A percentile compares a stretch with the other conserved stretches of the same genome.
These are phyloP conservation scores for Drosophila subpulchrella DNA, from an alignment of 1,140 invertebrate genomes.

Conservation along the genomic window DNA sequence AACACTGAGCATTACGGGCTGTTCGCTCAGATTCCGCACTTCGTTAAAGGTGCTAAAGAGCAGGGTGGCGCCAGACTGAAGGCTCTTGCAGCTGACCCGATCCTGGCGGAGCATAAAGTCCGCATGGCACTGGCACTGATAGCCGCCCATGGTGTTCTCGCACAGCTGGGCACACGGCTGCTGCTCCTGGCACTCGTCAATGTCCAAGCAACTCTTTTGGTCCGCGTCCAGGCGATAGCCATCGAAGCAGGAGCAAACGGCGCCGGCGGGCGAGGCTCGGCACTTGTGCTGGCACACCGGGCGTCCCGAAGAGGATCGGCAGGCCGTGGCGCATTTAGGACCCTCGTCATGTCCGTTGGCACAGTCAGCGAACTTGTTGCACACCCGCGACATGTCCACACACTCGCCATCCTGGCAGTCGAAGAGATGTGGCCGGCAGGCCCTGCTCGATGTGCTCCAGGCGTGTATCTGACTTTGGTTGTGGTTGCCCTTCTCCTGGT, in stretches of 20 bases:
- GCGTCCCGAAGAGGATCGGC: conserved; percentile 20
- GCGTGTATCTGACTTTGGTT: conserved; percentile 11
- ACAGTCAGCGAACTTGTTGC: conserved; percentile 89
- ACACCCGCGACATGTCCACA: conserved; percentile 86
- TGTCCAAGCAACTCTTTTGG: conserved; percentile 86
- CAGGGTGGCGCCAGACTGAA: conserved; percentile 85
- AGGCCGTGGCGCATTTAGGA: conserved; percentile 61
- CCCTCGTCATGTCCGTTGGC: conserved; percentile 74
- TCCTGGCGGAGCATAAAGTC: conserved; percentile 88
- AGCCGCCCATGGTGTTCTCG: conserved; percentile 89
- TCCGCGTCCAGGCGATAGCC: conserved; percentile 89
- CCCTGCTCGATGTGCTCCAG: conserved; percentile 13
- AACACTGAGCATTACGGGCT: conserved; percentile 77
- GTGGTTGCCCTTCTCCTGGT: conserved; percentile 67
- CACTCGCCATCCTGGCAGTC: conserved; percentile 86
- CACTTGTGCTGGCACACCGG: conserved; percentile 85
- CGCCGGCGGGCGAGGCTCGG: conserved; percentile 78
- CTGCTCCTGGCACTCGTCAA: conserved; percentile 89
- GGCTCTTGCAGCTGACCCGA: conserved; percentile 89
- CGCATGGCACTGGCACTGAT: conserved; percentile 89
- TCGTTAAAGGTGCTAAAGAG: conserved; percentile 85
- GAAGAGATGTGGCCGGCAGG: conserved; percentile 68
- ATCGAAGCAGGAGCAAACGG: conserved; percentile 90
- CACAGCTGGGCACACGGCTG: conserved; percentile 92
- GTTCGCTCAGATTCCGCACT: conserved; percentile 85